Percentiles rank a stretch among this genome's conserved stretches.
phyloP scores from a whole-genome alignment of 2,888 invertebrate genomes.

The Trachelus troglodyta region DNA sequence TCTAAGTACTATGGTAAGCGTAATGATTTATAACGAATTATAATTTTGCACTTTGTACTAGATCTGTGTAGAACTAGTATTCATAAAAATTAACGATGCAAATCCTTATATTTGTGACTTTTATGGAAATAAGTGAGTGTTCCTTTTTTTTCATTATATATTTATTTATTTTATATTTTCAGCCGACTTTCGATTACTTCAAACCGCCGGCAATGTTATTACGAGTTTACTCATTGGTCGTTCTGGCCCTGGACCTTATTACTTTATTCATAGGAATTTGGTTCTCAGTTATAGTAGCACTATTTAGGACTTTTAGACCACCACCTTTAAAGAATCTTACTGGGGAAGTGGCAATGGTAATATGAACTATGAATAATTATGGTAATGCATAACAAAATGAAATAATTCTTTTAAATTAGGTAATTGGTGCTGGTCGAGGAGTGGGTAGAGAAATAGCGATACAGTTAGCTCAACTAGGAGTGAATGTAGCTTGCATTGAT shows the following conservation, averaged over 20 bases:
- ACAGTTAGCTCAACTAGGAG: conserved; percentile 71
- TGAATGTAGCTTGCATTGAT: conserved; percentile 76
- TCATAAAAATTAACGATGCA: neutral
- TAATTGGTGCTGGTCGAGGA: conserved; percentile 79
- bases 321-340: conserved; percentile 72
- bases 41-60: neutral
- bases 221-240: conserved; percentile 69
- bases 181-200: conserved; percentile 27
- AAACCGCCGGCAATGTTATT: conserved; percentile 69
- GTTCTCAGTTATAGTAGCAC: conserved; percentile 68
- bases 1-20: neutral
- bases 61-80: neutral
- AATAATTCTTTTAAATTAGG: conserved; percentile 57
- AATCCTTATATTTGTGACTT: neutral
- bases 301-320: conserved; percentile 69
- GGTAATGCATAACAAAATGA: neutral
- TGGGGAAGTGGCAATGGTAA: conserved; percentile 74
- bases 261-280: conserved; percentile 69
- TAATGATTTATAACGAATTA: neutral
- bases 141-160: neutral
- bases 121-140: neutral
- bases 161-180: conserved; percentile 2
- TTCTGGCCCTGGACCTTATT: conserved; percentile 69
- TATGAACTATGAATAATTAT: conserved; percentile 23
- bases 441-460: conserved; percentile 75